These are phyloP conservation scores for Pangasius mekongensis DNA, from an alignment of 2,797 vertebrate genomes.

Conservation along the genomic window DNA sequence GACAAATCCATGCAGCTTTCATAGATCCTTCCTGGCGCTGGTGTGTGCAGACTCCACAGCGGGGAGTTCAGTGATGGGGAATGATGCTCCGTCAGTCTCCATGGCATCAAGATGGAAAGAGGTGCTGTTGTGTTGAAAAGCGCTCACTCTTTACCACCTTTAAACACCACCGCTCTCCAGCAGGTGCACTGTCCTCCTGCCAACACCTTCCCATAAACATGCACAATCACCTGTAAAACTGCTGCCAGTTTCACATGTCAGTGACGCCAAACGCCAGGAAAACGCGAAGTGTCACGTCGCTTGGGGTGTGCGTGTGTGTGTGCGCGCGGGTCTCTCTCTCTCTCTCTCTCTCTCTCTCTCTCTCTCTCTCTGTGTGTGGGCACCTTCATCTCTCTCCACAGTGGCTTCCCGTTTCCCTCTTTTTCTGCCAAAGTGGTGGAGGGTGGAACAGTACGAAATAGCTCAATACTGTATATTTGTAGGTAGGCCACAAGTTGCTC, in stretches of 20 bases:
- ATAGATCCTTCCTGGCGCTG: constrained; percentile 18
- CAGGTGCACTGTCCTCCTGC: constrained; percentile 13
- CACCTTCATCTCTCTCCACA: neutral
- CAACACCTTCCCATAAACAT: neutral
- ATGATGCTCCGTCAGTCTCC: constrained; percentile 38
- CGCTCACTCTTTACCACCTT: constrained; percentile 13
- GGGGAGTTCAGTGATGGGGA: constrained; percentile 40
- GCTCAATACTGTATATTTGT: neutral
- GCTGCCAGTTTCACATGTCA: constrained; percentile 3
- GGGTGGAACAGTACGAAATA: neutral
- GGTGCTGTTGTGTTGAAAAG: constrained; percentile 20
- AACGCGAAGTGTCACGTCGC: neutral
- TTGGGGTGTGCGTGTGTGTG: neutral
- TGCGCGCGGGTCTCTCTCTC: no score
- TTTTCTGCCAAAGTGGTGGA: constrained; percentile 3
- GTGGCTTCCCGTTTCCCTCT: neutral
- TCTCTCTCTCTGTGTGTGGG: neutral
- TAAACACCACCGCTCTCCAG: neutral
- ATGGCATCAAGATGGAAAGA: constrained; percentile 39
- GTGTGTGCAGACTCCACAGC: constrained; percentile 44
- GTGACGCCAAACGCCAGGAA: neutral
- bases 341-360: no score
- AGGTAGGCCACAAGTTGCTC: neutral
- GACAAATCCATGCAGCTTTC: constrained; percentile 29
- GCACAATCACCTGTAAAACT: neutral